Evolutionary conservation across 2,113 vertebrate genomes (phyloP).

Genomic region (Porphyrio hochstetteri): DNA sequence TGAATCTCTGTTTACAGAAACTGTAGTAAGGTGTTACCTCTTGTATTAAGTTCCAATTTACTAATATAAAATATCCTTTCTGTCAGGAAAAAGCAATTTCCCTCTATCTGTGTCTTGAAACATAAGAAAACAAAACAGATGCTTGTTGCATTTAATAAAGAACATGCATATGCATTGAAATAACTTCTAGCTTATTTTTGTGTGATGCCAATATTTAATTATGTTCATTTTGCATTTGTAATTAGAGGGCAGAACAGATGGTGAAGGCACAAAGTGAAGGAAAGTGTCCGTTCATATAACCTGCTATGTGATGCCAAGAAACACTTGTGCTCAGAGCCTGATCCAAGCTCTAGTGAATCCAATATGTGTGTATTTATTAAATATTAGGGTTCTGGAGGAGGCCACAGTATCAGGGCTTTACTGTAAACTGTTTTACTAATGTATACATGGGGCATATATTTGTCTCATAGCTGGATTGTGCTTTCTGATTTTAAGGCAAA

Average conservation of each 20-base stretch:
- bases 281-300: slow-evolving; percentile 59
- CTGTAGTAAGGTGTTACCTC: slow-evolving; percentile 15
- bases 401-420: neutral
- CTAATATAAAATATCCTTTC: slow-evolving; percentile 59
- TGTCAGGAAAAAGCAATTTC: slow-evolving; percentile 67
- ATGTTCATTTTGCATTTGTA: slow-evolving; percentile 74
- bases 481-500: neutral
- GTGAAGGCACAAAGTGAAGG: slow-evolving; percentile 32
- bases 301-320: slow-evolving; percentile 26
- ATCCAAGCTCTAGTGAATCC: neutral
- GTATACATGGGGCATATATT: neutral
- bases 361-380: fast-evolving
- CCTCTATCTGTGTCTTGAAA: slow-evolving; percentile 63
- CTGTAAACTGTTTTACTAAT: neutral
- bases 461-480: neutral
- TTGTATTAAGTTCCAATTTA: slow-evolving; percentile 51
- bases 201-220: slow-evolving; percentile 73
- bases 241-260: slow-evolving; percentile 74
- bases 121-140: slow-evolving; percentile 72
- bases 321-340: neutral
- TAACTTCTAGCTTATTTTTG: slow-evolving; percentile 67
- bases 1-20: slow-evolving; percentile 26
- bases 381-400: neutral
- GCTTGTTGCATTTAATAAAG: slow-evolving; percentile 73
- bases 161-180: slow-evolving; percentile 65